Percentiles rank a stretch among this genome's conserved stretches.
Conservation (phyloP, 2,797 vertebrate genomes). For the Bradypodion pumilum region DNA sequence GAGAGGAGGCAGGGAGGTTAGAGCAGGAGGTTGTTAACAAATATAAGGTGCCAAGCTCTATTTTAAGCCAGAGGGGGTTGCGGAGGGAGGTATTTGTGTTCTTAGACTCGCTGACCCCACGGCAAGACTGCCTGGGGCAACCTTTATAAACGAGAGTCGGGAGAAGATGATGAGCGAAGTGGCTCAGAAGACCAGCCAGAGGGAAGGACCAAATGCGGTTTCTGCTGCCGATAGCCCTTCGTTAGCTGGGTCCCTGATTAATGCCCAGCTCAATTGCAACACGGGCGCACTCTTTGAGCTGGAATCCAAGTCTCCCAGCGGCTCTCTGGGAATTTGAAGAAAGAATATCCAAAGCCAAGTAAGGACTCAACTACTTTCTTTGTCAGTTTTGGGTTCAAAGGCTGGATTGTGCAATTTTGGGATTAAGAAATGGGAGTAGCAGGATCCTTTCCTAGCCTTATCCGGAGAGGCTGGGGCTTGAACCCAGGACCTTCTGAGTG, state of each 20-base stretch:
- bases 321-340: neutral
- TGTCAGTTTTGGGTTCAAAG: neutral
- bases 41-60: neutral
- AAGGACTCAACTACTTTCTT: neutral
- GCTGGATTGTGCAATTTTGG: neutral
- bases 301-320: neutral
- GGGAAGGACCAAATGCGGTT: rapidly evolving
- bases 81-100: neutral
- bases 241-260: neutral
- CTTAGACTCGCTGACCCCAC: neutral
- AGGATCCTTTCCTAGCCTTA: too few relatives aligned
- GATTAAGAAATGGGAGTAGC: neutral
- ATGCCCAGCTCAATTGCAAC: too few relatives aligned
- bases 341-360: neutral
- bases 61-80: neutral
- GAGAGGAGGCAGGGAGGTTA: too few relatives aligned
- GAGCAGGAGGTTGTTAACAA: neutral
- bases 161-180: neutral
- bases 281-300: neutral
- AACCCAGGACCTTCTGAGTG: too few relatives aligned
- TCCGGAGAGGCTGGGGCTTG: too few relatives aligned
- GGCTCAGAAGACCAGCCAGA: neutral
- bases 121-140: slow-evolving; percentile 5
- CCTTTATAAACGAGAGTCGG: slow-evolving; percentile 15
- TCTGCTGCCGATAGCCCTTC: too few relatives aligned